Conservation (phyloP, 2,113 vertebrate species). For the Heliornis fulica region DNA sequence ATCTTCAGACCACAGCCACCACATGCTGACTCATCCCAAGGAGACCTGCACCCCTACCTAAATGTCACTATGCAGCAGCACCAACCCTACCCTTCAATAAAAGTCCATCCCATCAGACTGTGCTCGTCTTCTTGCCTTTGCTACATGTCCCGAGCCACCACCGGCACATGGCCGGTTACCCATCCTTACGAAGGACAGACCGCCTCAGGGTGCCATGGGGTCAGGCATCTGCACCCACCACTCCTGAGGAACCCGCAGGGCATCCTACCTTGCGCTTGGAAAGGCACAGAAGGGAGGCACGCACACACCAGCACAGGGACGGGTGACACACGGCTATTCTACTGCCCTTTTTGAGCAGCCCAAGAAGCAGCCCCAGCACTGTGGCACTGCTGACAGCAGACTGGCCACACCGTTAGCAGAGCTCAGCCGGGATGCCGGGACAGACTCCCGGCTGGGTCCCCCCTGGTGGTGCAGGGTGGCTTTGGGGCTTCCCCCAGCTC, state of each 20-base stretch:
- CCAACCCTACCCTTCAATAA: neutral
- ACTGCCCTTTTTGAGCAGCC: rapidly evolving
- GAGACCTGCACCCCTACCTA: neutral
- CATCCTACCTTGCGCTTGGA: neutral
- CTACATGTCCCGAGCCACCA: neutral
- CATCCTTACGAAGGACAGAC: rapidly evolving
- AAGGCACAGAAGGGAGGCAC: neutral
- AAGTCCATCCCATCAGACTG: neutral
- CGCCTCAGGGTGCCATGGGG: neutral
- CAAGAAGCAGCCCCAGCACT: neutral
- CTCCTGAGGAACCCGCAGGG: neutral
- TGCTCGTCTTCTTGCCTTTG: neutral
- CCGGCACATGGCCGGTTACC: neutral
- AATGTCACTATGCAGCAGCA: neutral
- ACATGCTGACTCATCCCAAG: neutral
- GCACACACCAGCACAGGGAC: rapidly evolving
- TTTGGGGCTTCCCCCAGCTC: neutral
- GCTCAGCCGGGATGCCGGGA: neutral
- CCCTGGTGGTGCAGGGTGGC: too few species aligned
- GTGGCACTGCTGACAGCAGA: too few species aligned
- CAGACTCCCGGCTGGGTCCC: rapidly evolving
- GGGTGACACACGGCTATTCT: rapidly evolving
- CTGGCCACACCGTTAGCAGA: rapidly evolving
- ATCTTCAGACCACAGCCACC: neutral
- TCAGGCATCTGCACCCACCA: neutral